phyloP scores from a whole-genome alignment of 2,797 vertebrate species.

The Cetoscarus ocellatus region DNA sequence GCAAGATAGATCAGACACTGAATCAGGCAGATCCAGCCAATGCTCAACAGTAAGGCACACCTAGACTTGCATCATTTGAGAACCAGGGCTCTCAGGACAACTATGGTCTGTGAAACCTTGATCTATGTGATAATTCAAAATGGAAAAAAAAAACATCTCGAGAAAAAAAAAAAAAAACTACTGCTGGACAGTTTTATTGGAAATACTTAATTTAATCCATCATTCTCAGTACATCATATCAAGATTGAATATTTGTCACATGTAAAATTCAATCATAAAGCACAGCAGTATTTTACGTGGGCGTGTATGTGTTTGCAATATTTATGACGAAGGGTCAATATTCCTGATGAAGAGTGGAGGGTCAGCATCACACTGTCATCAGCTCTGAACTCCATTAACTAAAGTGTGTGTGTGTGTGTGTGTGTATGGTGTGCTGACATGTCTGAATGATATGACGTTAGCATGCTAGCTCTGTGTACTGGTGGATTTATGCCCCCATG shows the following conservation, averaged over 20 bases:
- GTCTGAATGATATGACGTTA: not conserved
- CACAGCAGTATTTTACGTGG: not conserved
- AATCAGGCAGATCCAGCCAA: too few relatives aligned
- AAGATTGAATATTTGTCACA: not conserved
- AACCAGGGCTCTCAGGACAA: too few relatives aligned
- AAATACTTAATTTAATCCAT: too few relatives aligned
- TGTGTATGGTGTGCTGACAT: not conserved
- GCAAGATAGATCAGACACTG: too few relatives aligned
- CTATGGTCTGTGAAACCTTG: too few relatives aligned
- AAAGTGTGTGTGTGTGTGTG: conserved; percentile 12
- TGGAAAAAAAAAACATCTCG: too few relatives aligned
- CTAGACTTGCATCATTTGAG: too few relatives aligned
- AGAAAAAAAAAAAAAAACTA: too few relatives aligned
- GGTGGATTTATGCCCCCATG: not conserved
- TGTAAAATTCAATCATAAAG: not conserved
- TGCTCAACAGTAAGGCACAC: too few relatives aligned
- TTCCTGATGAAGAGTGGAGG: conserved; percentile 8
- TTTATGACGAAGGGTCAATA: conserved; percentile 37
- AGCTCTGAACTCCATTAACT: conserved; percentile 13
- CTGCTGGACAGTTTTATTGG: too few relatives aligned
- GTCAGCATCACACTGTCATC: not conserved
- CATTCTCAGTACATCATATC: too few relatives aligned
- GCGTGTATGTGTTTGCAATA: conserved; percentile 14
- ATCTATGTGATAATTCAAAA: too few relatives aligned
- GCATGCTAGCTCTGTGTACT: not conserved